phyloP scores from a whole-genome alignment of 2,797 vertebrate species.

The Gallinago solitaria region DNA sequence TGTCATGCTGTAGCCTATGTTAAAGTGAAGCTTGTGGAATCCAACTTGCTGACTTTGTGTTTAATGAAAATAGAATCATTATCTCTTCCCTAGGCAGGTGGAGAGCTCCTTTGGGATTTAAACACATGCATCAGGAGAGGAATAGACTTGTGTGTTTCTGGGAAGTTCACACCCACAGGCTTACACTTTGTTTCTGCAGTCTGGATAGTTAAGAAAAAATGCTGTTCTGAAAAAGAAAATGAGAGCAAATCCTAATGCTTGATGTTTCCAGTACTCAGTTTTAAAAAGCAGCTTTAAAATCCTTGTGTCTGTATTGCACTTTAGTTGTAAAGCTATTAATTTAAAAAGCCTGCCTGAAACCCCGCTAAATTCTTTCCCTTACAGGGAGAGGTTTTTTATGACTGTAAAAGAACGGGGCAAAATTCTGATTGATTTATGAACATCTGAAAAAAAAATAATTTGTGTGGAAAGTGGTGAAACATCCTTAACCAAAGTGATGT shows the following conservation, averaged over 20 bases:
- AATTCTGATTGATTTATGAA: neutral
- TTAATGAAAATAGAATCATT: slow-evolving; percentile 8
- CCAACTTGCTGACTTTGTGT: neutral
- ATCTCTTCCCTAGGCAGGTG: neutral
- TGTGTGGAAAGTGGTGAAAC: neutral
- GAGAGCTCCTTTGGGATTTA: neutral
- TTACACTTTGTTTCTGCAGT: neutral
- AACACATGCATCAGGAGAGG: neutral
- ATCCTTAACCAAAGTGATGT: neutral
- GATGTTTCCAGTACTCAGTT: neutral
- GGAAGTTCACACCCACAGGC: neutral
- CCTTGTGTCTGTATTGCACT: neutral
- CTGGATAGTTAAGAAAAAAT: neutral
- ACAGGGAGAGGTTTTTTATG: neutral
- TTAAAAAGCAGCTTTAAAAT: neutral
- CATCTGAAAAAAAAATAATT: neutral
- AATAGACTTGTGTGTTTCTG: neutral
- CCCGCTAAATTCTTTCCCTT: neutral
- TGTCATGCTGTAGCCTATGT: neutral
- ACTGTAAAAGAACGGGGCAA: neutral
- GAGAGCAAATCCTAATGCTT: neutral
- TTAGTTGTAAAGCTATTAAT: neutral
- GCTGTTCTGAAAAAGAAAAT: neutral
- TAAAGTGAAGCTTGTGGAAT: neutral
- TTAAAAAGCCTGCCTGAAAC: neutral